Base-by-base conservation (phyloP, 2,888 invertebrate genomes). In the Plagodis dolabraria region DNA sequence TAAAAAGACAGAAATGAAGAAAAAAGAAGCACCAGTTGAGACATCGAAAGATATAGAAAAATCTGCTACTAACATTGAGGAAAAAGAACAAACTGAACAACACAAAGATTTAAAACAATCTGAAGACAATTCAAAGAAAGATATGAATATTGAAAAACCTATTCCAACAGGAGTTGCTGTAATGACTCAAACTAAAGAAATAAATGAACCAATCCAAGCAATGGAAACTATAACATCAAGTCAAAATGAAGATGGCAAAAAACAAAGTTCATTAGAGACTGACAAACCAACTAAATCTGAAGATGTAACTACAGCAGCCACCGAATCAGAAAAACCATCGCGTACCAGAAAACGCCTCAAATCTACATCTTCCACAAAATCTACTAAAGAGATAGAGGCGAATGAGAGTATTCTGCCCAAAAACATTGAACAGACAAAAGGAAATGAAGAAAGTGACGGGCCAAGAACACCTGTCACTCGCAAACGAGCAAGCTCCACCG, bases 291-390 rank as follows among this genome's bases (percentile, higher is more conserved):
- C 33, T 10, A 11, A 53, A 51, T 11, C n/a, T 34, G n/a, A 47
- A 47, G 50, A 33, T 12, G 44, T 34, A n/a, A 33, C 6, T 10
- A 44, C 48, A 54, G 59, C 54, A 42, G n/a, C 7, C 22, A 4
- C 11, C 7, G 60, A 57, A 57, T 7, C 47, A 44, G 42, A 48
- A 22, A 52, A 58, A 48, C 56, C 57, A 42, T 53, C 53, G 5
- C 73, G 67, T 33, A 49, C 67, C 43, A 70, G 74, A n/a, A 79
- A 77, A 67, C 75, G 77, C 5, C 64, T 67, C 0, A 74, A 73
- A 61, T 83, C 83, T 0, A 76, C 74, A 7, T 71, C 82, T 4
- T 79, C 83, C 0, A 76, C 74, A 40, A 60, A 55, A 48, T 52
- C 59, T 6, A 42, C 38, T 44, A 55, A 47, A 45, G 38, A 36